phyloP scores from a whole-genome alignment of 2,888 invertebrate genomes.

The Callosobruchus maculatus region DNA sequence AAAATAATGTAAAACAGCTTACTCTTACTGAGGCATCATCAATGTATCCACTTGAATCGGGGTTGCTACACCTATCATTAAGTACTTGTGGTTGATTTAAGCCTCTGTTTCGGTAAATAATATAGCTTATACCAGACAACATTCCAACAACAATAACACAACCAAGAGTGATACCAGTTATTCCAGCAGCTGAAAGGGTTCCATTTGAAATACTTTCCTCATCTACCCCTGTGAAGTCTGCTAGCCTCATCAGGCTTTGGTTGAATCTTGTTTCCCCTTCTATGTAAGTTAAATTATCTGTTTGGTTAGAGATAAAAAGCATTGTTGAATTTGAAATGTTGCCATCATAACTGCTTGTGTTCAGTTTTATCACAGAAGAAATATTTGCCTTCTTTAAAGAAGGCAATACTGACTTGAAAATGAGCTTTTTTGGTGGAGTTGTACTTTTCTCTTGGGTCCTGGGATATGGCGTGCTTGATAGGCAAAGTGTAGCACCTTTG shows the following conservation, averaged over 20 bases:
- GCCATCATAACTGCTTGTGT: background rate
- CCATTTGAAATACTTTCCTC: slow-evolving; percentile 22
- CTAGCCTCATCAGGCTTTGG: slow-evolving; percentile 30
- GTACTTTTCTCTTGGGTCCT: background rate
- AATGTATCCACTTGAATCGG: slow-evolving; percentile 82
- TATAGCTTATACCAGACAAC: slow-evolving; percentile 63
- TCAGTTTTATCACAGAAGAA: background rate
- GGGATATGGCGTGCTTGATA: background rate
- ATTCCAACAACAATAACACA: slow-evolving; percentile 62
- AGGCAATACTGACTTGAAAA: background rate
- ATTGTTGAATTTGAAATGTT: background rate
- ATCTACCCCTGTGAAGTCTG: slow-evolving; percentile 28
- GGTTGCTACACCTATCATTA: slow-evolving; percentile 78
- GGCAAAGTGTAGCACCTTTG: background rate
- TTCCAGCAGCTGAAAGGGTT: slow-evolving; percentile 47
- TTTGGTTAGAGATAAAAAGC: slow-evolving; percentile 4
- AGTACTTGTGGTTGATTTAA: slow-evolving; percentile 80
- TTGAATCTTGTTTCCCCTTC: slow-evolving; percentile 32
- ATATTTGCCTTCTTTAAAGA: background rate
- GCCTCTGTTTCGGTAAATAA: slow-evolving; percentile 68
- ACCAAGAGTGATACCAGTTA: slow-evolving; percentile 68
- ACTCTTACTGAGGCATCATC: slow-evolving; percentile 84
- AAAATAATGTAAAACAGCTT: slow-evolving; percentile 42
- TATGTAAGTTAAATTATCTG: slow-evolving; percentile 35
- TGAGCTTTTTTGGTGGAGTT: background rate